Conservation (phyloP, 2,113 vertebrate species). For the Anolis carolinensis region DNA sequence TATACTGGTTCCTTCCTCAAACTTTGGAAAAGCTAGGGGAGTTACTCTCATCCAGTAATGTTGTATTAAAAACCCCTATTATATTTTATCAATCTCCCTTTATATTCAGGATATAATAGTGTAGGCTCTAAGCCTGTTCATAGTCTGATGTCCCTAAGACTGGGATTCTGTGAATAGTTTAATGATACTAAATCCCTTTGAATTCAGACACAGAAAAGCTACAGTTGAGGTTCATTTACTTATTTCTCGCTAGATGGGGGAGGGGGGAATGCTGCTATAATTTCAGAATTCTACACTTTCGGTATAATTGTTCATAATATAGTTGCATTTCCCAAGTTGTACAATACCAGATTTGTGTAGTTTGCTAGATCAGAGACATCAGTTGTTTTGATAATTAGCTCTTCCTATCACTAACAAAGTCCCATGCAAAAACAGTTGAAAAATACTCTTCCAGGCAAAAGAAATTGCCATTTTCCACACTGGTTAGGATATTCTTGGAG, state of each 20-base stretch:
- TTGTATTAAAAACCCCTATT: neutral
- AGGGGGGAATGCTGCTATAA: neutral
- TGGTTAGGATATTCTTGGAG: no score
- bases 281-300: neutral
- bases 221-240: neutral
- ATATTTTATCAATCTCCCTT: neutral
- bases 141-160: neutral
- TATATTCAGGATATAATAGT: neutral
- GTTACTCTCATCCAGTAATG: neutral
- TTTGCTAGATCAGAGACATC: neutral
- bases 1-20: neutral
- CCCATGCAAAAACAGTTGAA: no score
- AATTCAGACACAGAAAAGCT: neutral
- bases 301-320: neutral
- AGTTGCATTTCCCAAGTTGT: neutral
- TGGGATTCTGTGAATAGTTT: neutral
- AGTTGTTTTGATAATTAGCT: neutral
- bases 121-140: neutral
- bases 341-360: neutral
- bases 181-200: neutral
- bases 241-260: neutral
- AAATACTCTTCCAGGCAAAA: no score
- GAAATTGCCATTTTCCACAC: no score
- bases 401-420: neutral
- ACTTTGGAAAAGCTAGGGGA: neutral